A percentile compares a stretch with the other conserved stretches of the same genome.
These are phyloP conservation scores for Hypothenemus hampei DNA, from an alignment of 1,140 invertebrate genomes.

Conservation along the genomic window DNA sequence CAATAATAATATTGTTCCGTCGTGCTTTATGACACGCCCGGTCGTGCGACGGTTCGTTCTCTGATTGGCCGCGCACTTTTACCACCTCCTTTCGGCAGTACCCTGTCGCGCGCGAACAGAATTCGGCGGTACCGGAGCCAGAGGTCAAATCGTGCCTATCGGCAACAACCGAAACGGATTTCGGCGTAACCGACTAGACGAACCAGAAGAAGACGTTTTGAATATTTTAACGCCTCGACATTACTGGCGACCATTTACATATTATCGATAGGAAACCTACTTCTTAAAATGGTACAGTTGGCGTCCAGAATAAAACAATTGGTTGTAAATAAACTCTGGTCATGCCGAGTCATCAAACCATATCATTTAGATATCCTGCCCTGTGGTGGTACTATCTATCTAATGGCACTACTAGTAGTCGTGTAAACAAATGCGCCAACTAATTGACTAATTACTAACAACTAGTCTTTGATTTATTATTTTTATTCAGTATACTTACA, in stretches of 20 bases:
- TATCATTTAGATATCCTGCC: conserved; percentile 22
- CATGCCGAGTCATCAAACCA: conserved; percentile 22
- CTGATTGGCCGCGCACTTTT: conserved; percentile 25
- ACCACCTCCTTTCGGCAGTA: conserved; percentile 23
- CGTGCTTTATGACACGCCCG: conserved; percentile 29
- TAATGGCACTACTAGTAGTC: not conserved
- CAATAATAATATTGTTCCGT: conserved; percentile 12
- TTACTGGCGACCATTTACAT: too few relatives aligned
- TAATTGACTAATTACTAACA: too few relatives aligned
- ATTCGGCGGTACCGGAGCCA: conserved; percentile 21
- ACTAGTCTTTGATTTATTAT: too few relatives aligned
- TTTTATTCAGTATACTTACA: too few relatives aligned
- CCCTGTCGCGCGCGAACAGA: conserved; percentile 17
- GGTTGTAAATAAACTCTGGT: too few relatives aligned
- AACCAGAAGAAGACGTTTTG: too few relatives aligned
- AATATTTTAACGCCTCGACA: too few relatives aligned
- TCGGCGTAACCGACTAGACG: too few relatives aligned
- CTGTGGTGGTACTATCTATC: not conserved
- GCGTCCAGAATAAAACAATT: too few relatives aligned
- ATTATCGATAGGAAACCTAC: too few relatives aligned
- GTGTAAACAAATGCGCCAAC: too few relatives aligned
- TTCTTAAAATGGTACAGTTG: too few relatives aligned
- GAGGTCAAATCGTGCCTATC: conserved; percentile 19
- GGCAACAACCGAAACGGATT: conserved; percentile 16
- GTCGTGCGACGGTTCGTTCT: not conserved